Evolutionary conservation across 2,888 invertebrate species (phyloP).

Genomic region (Drosophila borealis): DNA sequence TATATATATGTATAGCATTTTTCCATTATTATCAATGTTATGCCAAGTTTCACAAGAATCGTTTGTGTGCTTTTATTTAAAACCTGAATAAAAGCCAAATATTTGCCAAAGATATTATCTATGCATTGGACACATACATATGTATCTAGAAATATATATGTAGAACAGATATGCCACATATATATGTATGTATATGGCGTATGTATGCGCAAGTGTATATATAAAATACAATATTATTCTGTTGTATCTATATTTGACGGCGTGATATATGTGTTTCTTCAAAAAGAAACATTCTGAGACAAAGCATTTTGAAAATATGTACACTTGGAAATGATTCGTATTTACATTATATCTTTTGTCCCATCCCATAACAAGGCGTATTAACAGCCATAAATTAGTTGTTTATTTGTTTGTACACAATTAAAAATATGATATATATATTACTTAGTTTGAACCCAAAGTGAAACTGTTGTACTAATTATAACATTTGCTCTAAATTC

Average conservation of each 20-base stretch:
- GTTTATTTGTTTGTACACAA: too few relatives aligned
- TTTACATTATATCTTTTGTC: background rate
- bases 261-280: conserved; percentile 34
- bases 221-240: conserved; percentile 37
- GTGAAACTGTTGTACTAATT: conserved; percentile 2
- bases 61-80: conserved; percentile 42
- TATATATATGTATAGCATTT: background rate
- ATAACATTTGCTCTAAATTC: conserved; percentile 55
- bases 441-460: too few relatives aligned
- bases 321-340: conserved; percentile 21
- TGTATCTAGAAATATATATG: conserved; percentile 7
- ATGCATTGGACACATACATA: conserved; percentile 16
- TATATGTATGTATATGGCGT: conserved; percentile 5
- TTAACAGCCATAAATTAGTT: background rate
- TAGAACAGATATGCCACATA: conserved; percentile 13
- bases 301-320: conserved; percentile 11
- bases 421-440: too few relatives aligned
- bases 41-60: conserved; percentile 45
- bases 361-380: too few relatives aligned
- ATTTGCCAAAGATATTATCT: conserved; percentile 57
- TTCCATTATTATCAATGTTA: conserved; percentile 41
- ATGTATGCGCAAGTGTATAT: background rate
- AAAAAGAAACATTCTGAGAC: conserved; percentile 9
- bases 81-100: conserved; percentile 44
- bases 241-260: conserved; percentile 61